Conservation (phyloP, 1,140 invertebrate species). For the Hylaeus anthracinus region DNA sequence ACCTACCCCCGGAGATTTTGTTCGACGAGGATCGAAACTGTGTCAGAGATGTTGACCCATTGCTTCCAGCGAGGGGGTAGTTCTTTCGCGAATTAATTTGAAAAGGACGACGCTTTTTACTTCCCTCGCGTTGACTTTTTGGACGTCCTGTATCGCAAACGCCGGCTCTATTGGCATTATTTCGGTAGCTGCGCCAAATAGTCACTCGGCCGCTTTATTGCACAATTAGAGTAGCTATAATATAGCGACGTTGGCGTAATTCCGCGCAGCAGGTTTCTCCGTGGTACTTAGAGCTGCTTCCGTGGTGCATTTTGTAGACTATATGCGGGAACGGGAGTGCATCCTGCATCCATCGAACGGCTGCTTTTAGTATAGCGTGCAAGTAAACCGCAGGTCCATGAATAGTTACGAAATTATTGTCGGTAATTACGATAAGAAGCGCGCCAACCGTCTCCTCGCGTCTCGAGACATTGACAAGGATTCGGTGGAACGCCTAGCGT, state of each 20-base stretch:
- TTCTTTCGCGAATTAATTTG: slow-evolving; percentile 1
- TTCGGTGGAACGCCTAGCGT: neutral
- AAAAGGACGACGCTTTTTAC: neutral
- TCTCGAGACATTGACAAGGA: slow-evolving; percentile 24
- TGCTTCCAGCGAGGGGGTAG: neutral
- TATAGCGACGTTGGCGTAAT: slow-evolving; percentile 31
- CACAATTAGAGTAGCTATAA: slow-evolving; percentile 48
- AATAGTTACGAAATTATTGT: slow-evolving; percentile 44
- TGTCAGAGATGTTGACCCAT: slow-evolving; percentile 18
- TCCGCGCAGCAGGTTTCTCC: slow-evolving; percentile 41
- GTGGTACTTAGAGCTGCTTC: slow-evolving; percentile 46
- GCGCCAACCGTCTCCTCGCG: slow-evolving; percentile 19
- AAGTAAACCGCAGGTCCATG: slow-evolving; percentile 31
- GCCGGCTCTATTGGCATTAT: neutral
- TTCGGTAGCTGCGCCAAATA: neutral
- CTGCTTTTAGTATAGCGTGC: slow-evolving; percentile 46
- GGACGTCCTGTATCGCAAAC: neutral
- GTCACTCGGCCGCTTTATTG: slow-evolving; percentile 31
- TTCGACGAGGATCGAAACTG: slow-evolving; percentile 6
- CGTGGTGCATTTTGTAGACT: slow-evolving; percentile 43
- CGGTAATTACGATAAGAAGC: slow-evolving; percentile 44
- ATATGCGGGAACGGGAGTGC: slow-evolving; percentile 35
- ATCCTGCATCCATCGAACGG: slow-evolving; percentile 46
- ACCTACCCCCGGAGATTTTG: neutral
- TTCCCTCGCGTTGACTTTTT: neutral